Evolutionary conservation across 2,888 invertebrate species (phyloP).

Genomic region (Cheilosia scutellata): DNA sequence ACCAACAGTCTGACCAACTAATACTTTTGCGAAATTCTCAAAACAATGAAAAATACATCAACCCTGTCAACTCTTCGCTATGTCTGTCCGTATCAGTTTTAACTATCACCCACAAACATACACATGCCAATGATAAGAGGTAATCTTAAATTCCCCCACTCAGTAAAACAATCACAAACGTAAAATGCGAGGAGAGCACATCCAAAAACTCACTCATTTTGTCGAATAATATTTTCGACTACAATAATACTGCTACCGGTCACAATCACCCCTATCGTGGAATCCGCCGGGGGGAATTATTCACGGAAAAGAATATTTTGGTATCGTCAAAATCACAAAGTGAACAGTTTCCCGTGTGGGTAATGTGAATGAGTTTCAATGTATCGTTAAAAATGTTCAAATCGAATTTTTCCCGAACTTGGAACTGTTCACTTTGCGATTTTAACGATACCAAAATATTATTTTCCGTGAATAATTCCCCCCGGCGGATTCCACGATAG

Average conservation of each 20-base stretch:
- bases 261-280: too few species aligned
- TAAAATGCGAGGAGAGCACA: background rate
- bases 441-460: too few species aligned
- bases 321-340: too few species aligned
- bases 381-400: too few species aligned
- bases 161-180: background rate
- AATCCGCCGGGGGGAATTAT: too few species aligned
- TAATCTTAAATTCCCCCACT: conserved; percentile 20
- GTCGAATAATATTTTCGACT: conserved; percentile 21
- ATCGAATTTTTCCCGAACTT: too few species aligned
- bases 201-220: background rate
- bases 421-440: too few species aligned
- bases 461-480: too few species aligned
- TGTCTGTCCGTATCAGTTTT: conserved; percentile 23
- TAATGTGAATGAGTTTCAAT: too few species aligned
- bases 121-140: conserved; percentile 20
- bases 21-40: background rate
- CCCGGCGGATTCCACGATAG: too few species aligned
- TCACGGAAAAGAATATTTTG: too few species aligned
- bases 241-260: conserved; percentile 2
- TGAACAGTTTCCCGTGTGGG: too few species aligned
- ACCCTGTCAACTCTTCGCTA: background rate
- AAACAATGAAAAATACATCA: conserved; percentile 24
- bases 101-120: conserved; percentile 1
- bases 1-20: conserved; percentile 6